These are phyloP conservation scores for Aphelinus atriplicis DNA, from an alignment of 1,140 invertebrate species.

Conservation along the genomic window DNA sequence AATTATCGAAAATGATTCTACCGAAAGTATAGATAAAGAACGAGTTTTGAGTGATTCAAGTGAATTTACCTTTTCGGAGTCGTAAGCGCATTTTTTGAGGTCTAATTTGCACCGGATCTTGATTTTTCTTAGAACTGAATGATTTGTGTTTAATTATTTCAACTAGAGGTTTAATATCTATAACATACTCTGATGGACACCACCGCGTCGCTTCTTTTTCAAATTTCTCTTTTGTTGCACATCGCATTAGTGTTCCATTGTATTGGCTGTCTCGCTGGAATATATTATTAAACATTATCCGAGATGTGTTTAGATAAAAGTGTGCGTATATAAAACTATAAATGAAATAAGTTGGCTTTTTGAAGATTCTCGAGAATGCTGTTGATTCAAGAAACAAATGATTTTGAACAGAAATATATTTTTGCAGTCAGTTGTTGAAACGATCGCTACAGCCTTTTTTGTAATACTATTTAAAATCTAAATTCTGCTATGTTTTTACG, in stretches of 20 bases:
- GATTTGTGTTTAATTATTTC: conserved; percentile 39
- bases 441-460: too few relatives aligned
- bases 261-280: conserved; percentile 9
- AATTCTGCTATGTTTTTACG: conserved; percentile 43
- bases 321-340: too few relatives aligned
- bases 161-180: conserved; percentile 36
- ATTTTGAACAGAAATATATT: too few relatives aligned
- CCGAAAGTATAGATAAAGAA: background rate
- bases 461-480: too few relatives aligned
- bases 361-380: too few relatives aligned
- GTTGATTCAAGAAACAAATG: too few relatives aligned
- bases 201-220: conserved; percentile 42
- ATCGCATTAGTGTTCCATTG: conserved; percentile 43
- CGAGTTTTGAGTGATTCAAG: too few relatives aligned
- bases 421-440: too few relatives aligned
- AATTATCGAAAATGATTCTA: conserved; percentile 3
- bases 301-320: too few relatives aligned
- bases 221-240: conserved; percentile 43
- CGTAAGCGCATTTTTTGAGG: conserved; percentile 49
- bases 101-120: conserved; percentile 49
- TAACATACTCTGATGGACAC: conserved; percentile 44
- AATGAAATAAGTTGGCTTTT: too few relatives aligned
- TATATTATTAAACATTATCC: background rate
- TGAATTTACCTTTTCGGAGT: conserved; percentile 47
- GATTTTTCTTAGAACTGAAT: conserved; percentile 42